Evolutionary conservation across 2,888 invertebrate species (phyloP), one percentile per base, ranked within the genome.

Genomic region (Mythimna pallens): DNA sequence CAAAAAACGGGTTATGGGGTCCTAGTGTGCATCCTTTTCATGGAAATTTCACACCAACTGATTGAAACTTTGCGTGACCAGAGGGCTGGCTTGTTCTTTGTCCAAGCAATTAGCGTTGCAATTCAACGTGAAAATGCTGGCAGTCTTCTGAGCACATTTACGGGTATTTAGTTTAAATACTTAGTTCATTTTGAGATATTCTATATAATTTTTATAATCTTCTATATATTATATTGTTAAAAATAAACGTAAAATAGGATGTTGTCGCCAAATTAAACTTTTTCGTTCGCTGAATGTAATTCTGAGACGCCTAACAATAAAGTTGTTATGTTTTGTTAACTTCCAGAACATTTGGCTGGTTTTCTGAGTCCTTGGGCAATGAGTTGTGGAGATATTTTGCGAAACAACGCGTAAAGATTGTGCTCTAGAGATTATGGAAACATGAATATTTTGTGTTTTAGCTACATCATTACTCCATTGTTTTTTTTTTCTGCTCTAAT

Each of bases 201-300:
- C 10, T 40, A 3, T 10, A 10, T 0, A 36, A n/a, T n/a, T n/a
- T n/a, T 7, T 9, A 40, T 40, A 10, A 9, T 10, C 9, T 2
- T 40, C 9, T 10, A 3, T 36, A 36, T 8, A 36, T 36, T 36
- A 25, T 30, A 40, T 40, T 40, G 43, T 43, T 43, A 14, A 43
- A 9, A 43, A 14, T 75, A 59, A 17, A 30, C 65, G 62, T 75
- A 58, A 78, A 85, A 34, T 65, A 43, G 30, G 25, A 52, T 62
- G 40, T 20, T 43, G 40, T 43, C 52, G 61, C 68, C 73, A 70
- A 84, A 71, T 78, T 57, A 73, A 81, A 70, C 57, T 63, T 77
- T 81, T 81, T 73, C 14, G 43, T 43, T 43, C 3, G 43, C 43
- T 14, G n/a, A 66, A 71, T 68, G 65, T 80, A 67, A 69, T 80